phyloP scores from a whole-genome alignment of 2,888 invertebrate species.

The Kuschelorhynchus macadamiae region DNA sequence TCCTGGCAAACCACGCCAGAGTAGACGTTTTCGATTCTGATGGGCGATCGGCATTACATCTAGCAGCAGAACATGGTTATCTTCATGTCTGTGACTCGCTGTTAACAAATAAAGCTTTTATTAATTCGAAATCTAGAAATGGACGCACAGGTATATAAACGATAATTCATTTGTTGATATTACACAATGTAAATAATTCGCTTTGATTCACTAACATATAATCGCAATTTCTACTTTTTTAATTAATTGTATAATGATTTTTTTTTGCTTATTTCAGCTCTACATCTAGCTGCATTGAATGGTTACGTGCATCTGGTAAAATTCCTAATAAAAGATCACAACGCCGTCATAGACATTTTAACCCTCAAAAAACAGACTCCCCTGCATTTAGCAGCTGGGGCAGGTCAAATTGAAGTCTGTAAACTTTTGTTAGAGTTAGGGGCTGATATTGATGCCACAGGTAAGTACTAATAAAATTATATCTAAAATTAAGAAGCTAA shows the following conservation, averaged over 20 bases:
- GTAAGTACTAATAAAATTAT: constrained; percentile 10
- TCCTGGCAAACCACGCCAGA: constrained; percentile 94
- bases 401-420: constrained; percentile 95
- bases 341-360: constrained; percentile 95
- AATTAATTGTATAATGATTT: no score
- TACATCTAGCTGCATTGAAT: constrained; percentile 50
- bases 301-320: constrained; percentile 87
- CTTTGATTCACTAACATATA: no score
- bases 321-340: constrained; percentile 94
- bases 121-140: constrained; percentile 97
- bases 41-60: constrained; percentile 93
- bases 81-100: constrained; percentile 91
- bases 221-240: no score
- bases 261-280: constrained; percentile 16
- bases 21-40: constrained; percentile 99
- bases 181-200: no score
- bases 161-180: no score
- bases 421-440: constrained; percentile 91
- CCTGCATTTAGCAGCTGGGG: constrained; percentile 95
- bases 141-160: constrained; percentile 96
- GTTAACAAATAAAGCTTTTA: constrained; percentile 96
- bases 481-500: not conserved
- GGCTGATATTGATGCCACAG: constrained; percentile 94
- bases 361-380: constrained; percentile 98
- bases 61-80: constrained; percentile 95